These are phyloP conservation scores for Galemys pyrenaicus DNA, from an alignment of 2,113 vertebrate genomes.

Conservation along the genomic window DNA sequence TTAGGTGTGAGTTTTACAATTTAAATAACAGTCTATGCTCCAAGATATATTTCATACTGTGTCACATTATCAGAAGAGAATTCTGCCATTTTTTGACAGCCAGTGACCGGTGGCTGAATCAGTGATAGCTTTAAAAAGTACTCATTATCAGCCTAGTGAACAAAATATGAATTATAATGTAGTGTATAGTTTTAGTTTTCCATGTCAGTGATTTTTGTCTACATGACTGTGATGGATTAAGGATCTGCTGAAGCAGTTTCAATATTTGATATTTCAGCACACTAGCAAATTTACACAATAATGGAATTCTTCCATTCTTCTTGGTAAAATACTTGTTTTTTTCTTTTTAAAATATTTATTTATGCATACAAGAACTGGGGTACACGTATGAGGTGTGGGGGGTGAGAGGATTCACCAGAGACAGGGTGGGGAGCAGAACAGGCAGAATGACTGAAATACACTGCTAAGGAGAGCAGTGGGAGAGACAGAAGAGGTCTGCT, in stretches of 20 bases:
- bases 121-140: slow-evolving; percentile 60
- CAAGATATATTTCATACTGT: neutral
- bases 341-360: no score
- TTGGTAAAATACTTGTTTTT: neutral
- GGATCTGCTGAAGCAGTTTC: slow-evolving; percentile 44
- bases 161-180: slow-evolving; percentile 33
- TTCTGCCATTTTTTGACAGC: slow-evolving; percentile 49
- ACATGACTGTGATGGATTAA: neutral
- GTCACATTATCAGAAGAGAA: slow-evolving; percentile 41
- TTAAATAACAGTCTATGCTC: neutral
- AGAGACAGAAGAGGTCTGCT: no score
- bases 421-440: no score
- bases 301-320: neutral
- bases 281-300: slow-evolving; percentile 15
- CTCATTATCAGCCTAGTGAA: slow-evolving; percentile 32
- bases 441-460: no score
- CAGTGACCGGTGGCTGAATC: slow-evolving; percentile 47
- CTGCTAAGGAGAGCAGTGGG: no score
- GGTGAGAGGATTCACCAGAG: no score
- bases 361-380: no score
- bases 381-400: no score
- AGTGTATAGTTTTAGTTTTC: neutral
- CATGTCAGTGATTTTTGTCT: slow-evolving; percentile 31
- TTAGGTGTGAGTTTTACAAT: slow-evolving; percentile 34
- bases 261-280: slow-evolving; percentile 2